Conservation (phyloP, 2,113 vertebrate genomes). For the Peromyscus californicus region DNA sequence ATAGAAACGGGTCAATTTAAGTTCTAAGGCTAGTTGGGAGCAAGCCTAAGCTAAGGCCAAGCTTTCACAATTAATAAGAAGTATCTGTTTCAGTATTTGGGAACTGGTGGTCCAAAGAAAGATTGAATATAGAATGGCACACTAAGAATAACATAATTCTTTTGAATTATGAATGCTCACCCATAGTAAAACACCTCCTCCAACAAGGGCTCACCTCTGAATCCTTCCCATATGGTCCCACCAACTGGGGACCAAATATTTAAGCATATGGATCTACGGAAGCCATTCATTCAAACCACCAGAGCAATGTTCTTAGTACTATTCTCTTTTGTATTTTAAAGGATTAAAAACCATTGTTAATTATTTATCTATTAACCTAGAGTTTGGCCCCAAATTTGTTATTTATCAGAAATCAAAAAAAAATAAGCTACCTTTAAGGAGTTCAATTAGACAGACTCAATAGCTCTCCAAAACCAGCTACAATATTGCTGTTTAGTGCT, state of each 20-base stretch:
- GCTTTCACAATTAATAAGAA: no score
- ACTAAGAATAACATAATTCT: neutral
- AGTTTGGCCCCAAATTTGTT: neutral
- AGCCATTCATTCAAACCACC: neutral
- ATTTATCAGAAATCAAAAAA: conserved; percentile 45
- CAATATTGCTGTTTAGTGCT: neutral
- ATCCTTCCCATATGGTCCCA: neutral
- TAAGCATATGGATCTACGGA: no score
- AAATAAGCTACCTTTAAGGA: neutral
- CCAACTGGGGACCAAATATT: no score
- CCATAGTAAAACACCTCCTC: neutral
- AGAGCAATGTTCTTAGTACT: neutral
- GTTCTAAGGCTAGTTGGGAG: no score
- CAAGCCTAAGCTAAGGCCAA: no score
- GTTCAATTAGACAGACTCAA: neutral
- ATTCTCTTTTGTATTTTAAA: conserved; percentile 9
- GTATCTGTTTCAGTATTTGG: no score
- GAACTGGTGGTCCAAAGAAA: no score
- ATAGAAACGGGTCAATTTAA: no score
- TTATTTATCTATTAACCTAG: neutral
- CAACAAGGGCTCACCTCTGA: neutral
- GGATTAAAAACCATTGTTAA: neutral
- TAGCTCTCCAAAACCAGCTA: neutral
- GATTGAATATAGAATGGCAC: neutral
- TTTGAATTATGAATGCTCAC: neutral